Evolutionary conservation across 2,113 vertebrate species (phyloP), one percentile per base, ranked within the genome.

Genomic region (Lophochroa leadbeateri): DNA sequence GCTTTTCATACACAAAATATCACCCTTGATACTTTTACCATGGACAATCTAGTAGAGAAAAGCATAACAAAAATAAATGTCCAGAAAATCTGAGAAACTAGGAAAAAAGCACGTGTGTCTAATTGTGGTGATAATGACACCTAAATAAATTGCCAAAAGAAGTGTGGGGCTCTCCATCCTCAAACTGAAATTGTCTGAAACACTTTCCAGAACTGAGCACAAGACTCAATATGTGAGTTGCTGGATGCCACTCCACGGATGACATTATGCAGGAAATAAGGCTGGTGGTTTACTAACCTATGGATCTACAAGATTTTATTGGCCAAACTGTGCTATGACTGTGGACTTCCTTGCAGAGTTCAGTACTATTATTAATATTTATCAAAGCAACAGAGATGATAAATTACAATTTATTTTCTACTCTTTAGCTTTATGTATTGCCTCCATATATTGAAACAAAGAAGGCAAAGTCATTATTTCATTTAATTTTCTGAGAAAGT

Each of bases 401-500:
- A 84, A 68, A 57, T 43, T 25, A 20, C 8, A 37, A 18, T 31
- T 68, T 28, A 50, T 72, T 90, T 79, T 63, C 49, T 68, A 39
- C 27, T 76, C 31, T 86, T 80, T 50, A 74, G 17, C 39, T 29
- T 39, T 78, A 50, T 24, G 2, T 79, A 29, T 77, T 74, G 18
- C 41, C 39, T 88, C 35, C 39, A 35, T 53, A 47, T 70, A 23
- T 37, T 83, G 21, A 43, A 76, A 67, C 12, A 43, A 65, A 46
- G 77, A 86, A 93, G 78, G 88, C 75, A 57, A 82, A 89, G 60
- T 46, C 77, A 53, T 69, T 53, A 52, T 64, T 91, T 93, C 35
- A 92, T 86, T 57, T 97, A 41, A 72, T 78, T 96, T 93, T 61
- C 70, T 95, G 89, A 97, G 89, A 71, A 96, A 91, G 67, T 65